phyloP scores from a whole-genome alignment of 2,113 vertebrate genomes.

The Numida meleagris region DNA sequence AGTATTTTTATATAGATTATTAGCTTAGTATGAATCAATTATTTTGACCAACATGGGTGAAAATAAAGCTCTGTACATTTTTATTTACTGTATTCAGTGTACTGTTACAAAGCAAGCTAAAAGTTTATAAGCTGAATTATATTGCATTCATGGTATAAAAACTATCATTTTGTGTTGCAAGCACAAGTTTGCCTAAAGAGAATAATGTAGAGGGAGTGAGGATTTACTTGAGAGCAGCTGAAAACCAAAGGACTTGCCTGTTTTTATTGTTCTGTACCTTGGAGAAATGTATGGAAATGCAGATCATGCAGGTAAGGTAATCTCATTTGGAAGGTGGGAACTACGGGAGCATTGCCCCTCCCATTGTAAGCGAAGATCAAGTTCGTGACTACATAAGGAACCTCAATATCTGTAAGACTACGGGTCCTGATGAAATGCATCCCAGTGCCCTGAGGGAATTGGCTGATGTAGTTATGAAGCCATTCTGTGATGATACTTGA shows the following conservation, averaged over 20 bases:
- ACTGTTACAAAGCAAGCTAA: not conserved
- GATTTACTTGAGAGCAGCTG: not conserved
- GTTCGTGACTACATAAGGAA: no score
- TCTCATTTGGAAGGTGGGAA: no score
- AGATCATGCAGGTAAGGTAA: not conserved
- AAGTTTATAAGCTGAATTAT: not conserved
- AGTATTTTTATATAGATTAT: slow-evolving; percentile 25
- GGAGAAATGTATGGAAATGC: not conserved
- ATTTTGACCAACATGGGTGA: not conserved
- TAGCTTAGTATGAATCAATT: slow-evolving; percentile 28
- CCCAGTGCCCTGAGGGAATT: no score
- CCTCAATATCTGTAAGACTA: no score
- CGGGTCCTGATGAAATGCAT: no score
- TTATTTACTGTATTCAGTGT: not conserved
- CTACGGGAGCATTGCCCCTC: no score
- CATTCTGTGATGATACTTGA: no score
- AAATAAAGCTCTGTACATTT: not conserved
- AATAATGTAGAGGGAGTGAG: not conserved
- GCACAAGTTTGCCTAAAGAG: not conserved
- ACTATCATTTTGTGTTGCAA: not conserved
- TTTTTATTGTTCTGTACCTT: not conserved
- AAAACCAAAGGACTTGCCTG: rapidly evolving
- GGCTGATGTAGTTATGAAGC: no score
- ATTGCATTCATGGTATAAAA: not conserved
- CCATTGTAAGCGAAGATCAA: no score